These are phyloP conservation scores for Scolanthus callimorphus DNA, from an alignment of 92 coral and sea anemone genomes.

Conservation along the genomic window DNA sequence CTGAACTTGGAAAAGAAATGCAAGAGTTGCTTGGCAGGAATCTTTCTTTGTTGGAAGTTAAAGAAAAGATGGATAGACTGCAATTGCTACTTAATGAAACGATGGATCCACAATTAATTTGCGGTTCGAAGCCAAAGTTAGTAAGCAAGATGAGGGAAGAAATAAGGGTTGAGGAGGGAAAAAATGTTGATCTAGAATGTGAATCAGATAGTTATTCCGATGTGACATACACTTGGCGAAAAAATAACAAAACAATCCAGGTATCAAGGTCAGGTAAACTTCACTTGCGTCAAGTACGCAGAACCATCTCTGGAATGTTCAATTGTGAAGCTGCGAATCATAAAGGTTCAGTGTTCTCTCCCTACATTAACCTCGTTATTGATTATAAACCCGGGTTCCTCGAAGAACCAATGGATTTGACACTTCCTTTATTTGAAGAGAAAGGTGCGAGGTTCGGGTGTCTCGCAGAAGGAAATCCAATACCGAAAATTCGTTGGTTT, in stretches of 20 bases:
- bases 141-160: conserved; percentile 2
- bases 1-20: not conserved
- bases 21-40: conserved; percentile 12
- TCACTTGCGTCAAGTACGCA: conserved; percentile 3
- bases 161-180: conserved; percentile 24
- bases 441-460: conserved; percentile 17
- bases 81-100: conserved; percentile 15
- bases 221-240: conserved; percentile 31
- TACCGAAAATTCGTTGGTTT: conserved; percentile 31
- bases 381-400: conserved; percentile 21
- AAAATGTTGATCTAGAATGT: conserved; percentile 12
- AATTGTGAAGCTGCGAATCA: conserved; percentile 40
- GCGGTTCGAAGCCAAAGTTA: conserved; percentile 24
- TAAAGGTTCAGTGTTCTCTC: conserved; percentile 28
- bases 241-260: conserved; percentile 8
- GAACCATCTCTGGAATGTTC: conserved; percentile 19
- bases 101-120: conserved; percentile 22
- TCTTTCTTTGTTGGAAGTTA: conserved; percentile 9
- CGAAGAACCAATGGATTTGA: conserved; percentile 20
- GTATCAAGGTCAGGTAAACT: conserved; percentile 25
- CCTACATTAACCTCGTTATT: conserved; percentile 10
- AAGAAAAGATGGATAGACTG: conserved; percentile 5
- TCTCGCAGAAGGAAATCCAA: conserved; percentile 33
- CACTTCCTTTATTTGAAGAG: conserved; percentile 6
- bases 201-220: conserved; percentile 10